phyloP scores from a whole-genome alignment of 2,888 invertebrate genomes.

The Strigamia transsilvanica region DNA sequence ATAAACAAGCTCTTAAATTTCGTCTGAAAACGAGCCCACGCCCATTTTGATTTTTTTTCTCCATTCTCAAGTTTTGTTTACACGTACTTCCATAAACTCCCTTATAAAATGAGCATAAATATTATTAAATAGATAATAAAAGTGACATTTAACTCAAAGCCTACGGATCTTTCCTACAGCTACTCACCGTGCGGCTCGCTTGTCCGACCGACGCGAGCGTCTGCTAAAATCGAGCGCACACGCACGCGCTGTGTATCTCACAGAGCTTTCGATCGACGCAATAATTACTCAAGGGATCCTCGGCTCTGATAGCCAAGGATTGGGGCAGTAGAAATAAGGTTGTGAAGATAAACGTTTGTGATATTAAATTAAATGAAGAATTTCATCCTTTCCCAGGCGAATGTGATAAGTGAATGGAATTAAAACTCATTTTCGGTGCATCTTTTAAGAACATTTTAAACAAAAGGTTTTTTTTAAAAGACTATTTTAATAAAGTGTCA shows the following conservation, averaged over 20 bases:
- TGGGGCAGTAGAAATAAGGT: slow-evolving; percentile 12
- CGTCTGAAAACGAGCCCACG: background rate
- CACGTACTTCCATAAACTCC: background rate
- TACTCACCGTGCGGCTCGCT: slow-evolving; percentile 29
- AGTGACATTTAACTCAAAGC: background rate
- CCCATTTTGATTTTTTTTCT: background rate
- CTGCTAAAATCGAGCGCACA: background rate
- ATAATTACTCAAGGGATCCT: slow-evolving; percentile 26
- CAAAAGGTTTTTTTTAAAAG: background rate
- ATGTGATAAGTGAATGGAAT: background rate
- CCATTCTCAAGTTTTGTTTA: background rate
- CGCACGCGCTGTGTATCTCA: slow-evolving; percentile 4
- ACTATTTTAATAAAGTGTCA: background rate
- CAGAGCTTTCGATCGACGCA: slow-evolving; percentile 31
- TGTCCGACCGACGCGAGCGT: slow-evolving; percentile 42
- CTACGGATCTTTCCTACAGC: background rate
- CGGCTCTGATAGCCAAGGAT: slow-evolving; percentile 13
- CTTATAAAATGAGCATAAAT: background rate
- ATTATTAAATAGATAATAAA: background rate
- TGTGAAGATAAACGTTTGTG: background rate
- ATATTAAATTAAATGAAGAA: background rate
- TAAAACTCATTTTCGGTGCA: background rate
- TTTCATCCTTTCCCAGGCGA: background rate
- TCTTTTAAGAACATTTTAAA: too few relatives aligned
- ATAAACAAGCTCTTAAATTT: slow-evolving; percentile 16